Conservation (phyloP, 30 jellyfish, hydroid and myxozoan species). For the Sanderia malayensis region DNA sequence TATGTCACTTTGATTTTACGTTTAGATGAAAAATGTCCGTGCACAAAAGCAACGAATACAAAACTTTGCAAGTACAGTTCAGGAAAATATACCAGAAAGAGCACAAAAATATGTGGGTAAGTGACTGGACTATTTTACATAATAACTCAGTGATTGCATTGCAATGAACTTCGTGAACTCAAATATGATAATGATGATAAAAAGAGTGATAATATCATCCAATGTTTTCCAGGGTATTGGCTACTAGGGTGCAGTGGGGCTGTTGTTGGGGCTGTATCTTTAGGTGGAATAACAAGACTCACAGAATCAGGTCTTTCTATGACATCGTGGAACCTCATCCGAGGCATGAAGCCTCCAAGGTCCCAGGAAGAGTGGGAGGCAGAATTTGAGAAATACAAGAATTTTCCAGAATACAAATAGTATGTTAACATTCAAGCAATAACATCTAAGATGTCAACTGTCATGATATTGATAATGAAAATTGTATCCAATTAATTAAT, state of each 20-base stretch:
- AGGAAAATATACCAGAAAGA: constrained; percentile 1
- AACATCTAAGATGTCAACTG: too few relatives aligned
- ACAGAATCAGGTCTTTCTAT: constrained; percentile 91
- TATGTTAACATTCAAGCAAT: too few relatives aligned
- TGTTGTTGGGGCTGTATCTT: constrained; percentile 88
- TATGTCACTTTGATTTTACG: too few relatives aligned
- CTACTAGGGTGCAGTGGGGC: constrained; percentile 81
- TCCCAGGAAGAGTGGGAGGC: constrained; percentile 79
- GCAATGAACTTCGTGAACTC: too few relatives aligned
- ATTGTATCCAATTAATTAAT: too few relatives aligned
- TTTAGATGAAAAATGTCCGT: background rate
- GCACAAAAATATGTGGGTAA: constrained; percentile 56
- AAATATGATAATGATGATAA: too few relatives aligned
- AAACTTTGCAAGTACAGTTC: background rate
- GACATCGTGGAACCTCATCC: constrained; percentile 83
- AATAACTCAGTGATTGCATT: too few relatives aligned
- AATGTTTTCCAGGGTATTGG: constrained; percentile 69
- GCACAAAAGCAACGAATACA: background rate
- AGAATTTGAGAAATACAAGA: constrained; percentile 69
- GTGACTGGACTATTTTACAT: too few relatives aligned
- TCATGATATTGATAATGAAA: too few relatives aligned
- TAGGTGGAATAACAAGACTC: constrained; percentile 90
- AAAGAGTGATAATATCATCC: background rate
- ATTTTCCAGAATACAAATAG: constrained; percentile 88
- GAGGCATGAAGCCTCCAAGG: constrained; percentile 87